A percentile compares a stretch with the other conserved stretches of the same genome.
These are phyloP conservation scores for Melipona bicolor DNA, from an alignment of 2,888 invertebrate species.

Conservation along the genomic window DNA sequence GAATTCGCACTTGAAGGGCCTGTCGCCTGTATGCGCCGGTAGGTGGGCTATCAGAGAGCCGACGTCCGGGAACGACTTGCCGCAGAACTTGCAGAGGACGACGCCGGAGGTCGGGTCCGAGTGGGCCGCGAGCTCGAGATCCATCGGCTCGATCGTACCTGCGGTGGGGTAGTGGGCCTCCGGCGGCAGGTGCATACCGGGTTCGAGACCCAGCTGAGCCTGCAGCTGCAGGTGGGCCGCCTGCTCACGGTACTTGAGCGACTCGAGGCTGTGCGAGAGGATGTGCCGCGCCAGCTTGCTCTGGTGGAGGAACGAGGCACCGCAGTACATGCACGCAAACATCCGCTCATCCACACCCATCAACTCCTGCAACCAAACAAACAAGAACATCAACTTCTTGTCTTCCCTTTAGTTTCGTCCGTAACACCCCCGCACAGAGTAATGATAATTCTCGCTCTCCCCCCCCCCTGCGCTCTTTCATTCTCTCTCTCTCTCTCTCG, in stretches of 20 bases:
- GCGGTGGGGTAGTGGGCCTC: slow-evolving; percentile 83
- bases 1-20: slow-evolving; percentile 97
- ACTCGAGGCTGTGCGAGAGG: slow-evolving; percentile 94
- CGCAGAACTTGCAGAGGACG: slow-evolving; percentile 96
- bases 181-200: slow-evolving; percentile 82
- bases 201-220: slow-evolving; percentile 84
- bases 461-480: slow-evolving; percentile 16
- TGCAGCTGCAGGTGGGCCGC: slow-evolving; percentile 85
- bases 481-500: slow-evolving; percentile 19
- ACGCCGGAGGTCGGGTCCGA: slow-evolving; percentile 90
- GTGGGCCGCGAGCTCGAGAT: slow-evolving; percentile 87
- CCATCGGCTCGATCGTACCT: slow-evolving; percentile 85
- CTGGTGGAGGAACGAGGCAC: slow-evolving; percentile 94
- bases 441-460: slow-evolving; percentile 38
- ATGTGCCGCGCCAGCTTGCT: slow-evolving; percentile 96
- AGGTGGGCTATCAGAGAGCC: slow-evolving; percentile 94
- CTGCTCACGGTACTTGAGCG: slow-evolving; percentile 93
- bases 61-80: slow-evolving; percentile 96
- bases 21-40: slow-evolving; percentile 95
- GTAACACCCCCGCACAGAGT: slow-evolving; percentile 52
- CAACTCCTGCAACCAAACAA: slow-evolving; percentile 96
- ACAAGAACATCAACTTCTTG: slow-evolving; percentile 96
- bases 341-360: slow-evolving; percentile 90
- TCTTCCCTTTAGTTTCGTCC: slow-evolving; percentile 75
- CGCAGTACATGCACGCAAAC: slow-evolving; percentile 95